Evolutionary conservation across 2,113 vertebrate genomes (phyloP), one percentile per base, ranked within the genome.

Genomic region (Labrus mixtus): DNA sequence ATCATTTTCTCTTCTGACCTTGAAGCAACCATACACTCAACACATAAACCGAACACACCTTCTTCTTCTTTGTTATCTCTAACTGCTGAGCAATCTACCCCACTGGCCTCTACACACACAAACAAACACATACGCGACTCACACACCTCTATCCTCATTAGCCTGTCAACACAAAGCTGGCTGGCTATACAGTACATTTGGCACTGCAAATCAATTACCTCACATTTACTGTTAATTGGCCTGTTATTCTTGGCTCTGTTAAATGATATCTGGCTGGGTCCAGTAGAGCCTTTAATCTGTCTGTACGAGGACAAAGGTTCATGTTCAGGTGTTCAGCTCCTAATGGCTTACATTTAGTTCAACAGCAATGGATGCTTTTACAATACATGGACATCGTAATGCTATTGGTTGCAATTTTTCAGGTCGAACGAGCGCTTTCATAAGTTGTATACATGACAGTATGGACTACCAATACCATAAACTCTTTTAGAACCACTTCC

Each of bases 101-200:
- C 25, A 50, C 62, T 2, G 0, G 45, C 17, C 45, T 29, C 4
- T 16, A 50, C 25, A 36, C 17, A 51, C 45, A 46, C 41, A 43
- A 10, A 43, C 41, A 43, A 10, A 43, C 45, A 46, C 45, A 46
- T 17, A 15, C 13, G 45, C 15, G 43, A 73, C 64, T 43, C 46
- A 70, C 37, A 20, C 22, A 72, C 23, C n/a, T 54, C 57, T 43
- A 19, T 67, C 55, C 61, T 85, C 82, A 80, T 85, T 85, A 82
- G 62, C 60, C 51, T 63, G 61, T 85, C 70, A 85, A 71, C 66
- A 78, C 68, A 61, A 68, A 58, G 57, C 57, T 66, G 58, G 68
- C 66, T 58, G 66, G 57, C 80, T 77, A 76, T 86, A 75, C 79
- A 81, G 70, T 63, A 63, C 56, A 69, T 72, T 53, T 78, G 66